Base-by-base conservation (phyloP, 2,888 invertebrate genomes). In the Onchidella celtica region DNA sequence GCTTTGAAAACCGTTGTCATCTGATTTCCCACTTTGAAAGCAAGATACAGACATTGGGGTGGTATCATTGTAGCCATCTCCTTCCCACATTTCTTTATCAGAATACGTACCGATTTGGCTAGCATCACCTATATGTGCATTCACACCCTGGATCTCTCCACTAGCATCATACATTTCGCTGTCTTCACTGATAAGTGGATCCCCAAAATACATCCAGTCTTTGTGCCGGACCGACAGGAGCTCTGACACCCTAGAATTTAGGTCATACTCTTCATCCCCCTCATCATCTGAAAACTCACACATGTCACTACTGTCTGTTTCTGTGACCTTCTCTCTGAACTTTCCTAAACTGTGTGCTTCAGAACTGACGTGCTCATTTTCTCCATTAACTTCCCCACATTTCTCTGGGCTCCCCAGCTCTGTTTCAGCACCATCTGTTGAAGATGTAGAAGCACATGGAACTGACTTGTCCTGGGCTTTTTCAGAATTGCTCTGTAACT, bases 241-340 rank as follows among this genome's bases (percentile, higher is more conserved):
- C 55, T 68, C 77, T 47, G 47, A 2, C 40, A 24, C 6, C 61
- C 38, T 14, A n/a, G n/a, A n/a, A 59, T 40, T 27, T 40, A 27
- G 65, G 29, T 65, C 32, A 17, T 32, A 66, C 6, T 79, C 80
- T 34, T 29, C 47, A 32, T 76, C 47, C 27, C 47, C 65, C 40
- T 40, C 36, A 65, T 73, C 72, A 29, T 65, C 74, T 17, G 63
- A 57, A 63, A 1, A n/a, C 17, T 61, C 61, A 34, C 17, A n/a
- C 17, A 29, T 78, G 40, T 40, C 40, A 3, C 24, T 32, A 3
- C 27, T 32, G 27, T 24, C 65, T 9, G 6, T 57, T 17, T 59
- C 59, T 17, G 55, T 32, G 14, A 2, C 34, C 14, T 55, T n/a
- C 17, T 6, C n/a, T 11, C 32, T 73, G n/a, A 21, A 11, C 21